Percentiles rank a stretch among this genome's conserved stretches.
Conservation (phyloP, 2,113 vertebrate species). For the Mionectes macconnelli region DNA sequence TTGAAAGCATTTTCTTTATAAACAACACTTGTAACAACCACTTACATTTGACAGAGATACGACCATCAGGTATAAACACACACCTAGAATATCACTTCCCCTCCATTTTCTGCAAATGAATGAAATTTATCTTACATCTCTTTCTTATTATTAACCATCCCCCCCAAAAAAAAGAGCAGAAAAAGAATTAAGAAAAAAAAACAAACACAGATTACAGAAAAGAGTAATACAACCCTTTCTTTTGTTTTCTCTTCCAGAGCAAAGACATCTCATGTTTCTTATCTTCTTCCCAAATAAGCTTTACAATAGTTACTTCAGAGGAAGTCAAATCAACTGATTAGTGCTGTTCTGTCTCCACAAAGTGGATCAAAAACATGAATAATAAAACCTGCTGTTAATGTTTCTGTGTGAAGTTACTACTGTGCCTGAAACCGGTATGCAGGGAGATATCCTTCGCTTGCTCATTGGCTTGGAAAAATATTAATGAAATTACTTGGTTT, state of each 20-base stretch:
- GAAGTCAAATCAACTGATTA: neutral
- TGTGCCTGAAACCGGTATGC: neutral
- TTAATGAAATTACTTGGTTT: neutral
- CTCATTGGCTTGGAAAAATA: neutral
- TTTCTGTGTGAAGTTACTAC: neutral
- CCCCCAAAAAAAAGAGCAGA: neutral
- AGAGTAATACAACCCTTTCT: neutral
- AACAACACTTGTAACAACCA: neutral
- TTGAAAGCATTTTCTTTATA: neutral
- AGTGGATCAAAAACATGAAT: neutral
- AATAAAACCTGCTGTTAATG: neutral
- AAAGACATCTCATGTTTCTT: neutral
- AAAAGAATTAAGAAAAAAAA: neutral
- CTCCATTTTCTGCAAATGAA: neutral
- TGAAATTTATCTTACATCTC: neutral
- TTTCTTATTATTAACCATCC: neutral
- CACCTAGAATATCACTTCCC: neutral
- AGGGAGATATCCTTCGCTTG: neutral
- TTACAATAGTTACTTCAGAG: neutral
- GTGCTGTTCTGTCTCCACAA: neutral
- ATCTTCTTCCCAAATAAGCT: neutral
- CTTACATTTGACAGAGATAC: neutral
- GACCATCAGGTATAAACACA: neutral
- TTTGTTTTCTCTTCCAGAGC: neutral
- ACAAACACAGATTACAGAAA: neutral